Percentiles rank a stretch among this genome's conserved stretches.
Conservation (phyloP, 2,113 vertebrate species). For the Pampusana beccarii region DNA sequence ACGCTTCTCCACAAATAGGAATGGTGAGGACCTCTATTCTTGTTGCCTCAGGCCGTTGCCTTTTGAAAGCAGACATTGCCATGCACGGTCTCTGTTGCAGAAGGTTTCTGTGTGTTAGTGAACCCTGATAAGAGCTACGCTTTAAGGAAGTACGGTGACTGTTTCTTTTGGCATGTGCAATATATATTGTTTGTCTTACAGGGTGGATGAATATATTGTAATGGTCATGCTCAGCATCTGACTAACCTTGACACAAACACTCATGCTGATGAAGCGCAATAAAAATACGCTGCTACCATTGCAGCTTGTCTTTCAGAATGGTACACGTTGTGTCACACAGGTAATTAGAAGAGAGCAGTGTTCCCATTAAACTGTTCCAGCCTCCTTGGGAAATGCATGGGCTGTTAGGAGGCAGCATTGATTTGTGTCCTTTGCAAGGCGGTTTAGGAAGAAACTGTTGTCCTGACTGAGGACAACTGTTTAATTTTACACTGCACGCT, state of each 20-base stretch:
- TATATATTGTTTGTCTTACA: not conserved
- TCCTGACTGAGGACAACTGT: not conserved
- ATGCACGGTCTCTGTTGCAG: not conserved
- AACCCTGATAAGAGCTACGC: not conserved
- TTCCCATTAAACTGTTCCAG: not conserved
- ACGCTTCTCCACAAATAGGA: not conserved
- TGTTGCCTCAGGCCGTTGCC: not conserved
- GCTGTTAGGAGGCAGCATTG: not conserved
- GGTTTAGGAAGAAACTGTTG: not conserved
- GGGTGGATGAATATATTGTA: not conserved
- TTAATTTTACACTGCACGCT: not conserved
- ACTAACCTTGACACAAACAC: constrained; percentile 27
- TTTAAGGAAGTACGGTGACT: not conserved
- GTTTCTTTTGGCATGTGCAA: not conserved
- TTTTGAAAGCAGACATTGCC: not conserved
- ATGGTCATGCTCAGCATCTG: not conserved
- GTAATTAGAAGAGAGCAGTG: constrained; percentile 19
- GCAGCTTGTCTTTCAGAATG: constrained; percentile 9
- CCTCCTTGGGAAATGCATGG: constrained; percentile 12
- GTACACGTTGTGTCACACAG: not conserved
- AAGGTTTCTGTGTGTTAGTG: not conserved
- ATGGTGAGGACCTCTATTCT: not conserved
- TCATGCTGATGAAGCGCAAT: constrained; percentile 28
- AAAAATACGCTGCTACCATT: not conserved
- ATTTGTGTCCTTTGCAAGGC: not conserved